phyloP scores from a whole-genome alignment of 2,113 vertebrate genomes.

The Patagioenas fasciata region DNA sequence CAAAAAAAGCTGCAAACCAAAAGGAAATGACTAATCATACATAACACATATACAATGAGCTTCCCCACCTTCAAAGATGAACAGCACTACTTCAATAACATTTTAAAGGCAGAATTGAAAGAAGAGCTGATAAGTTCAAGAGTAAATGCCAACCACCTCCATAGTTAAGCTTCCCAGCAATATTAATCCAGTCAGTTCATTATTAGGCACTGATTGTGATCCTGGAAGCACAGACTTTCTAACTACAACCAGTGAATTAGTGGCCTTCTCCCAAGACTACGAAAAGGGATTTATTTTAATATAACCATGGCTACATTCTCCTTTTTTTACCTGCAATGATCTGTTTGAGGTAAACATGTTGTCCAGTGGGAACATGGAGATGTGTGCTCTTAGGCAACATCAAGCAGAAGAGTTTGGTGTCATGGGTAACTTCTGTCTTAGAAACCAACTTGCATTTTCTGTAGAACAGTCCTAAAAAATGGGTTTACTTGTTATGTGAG shows the following conservation, averaged over 20 bases:
- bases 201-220: neutral
- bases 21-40: neutral
- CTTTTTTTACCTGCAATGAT: constrained; percentile 81
- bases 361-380: constrained; percentile 84
- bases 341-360: constrained; percentile 92
- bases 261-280: neutral
- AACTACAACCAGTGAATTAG: neutral
- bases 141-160: neutral
- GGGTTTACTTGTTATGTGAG: neutral
- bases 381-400: constrained; percentile 80
- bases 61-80: neutral
- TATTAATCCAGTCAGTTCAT: neutral
- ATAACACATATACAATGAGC: neutral
- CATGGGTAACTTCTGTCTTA: constrained; percentile 85
- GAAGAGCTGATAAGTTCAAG: neutral
- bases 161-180: neutral
- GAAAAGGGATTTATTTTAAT: neutral
- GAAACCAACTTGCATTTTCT: constrained; percentile 87
- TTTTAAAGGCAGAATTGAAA: neutral
- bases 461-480: constrained; percentile 80
- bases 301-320: neutral
- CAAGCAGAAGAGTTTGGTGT: constrained; percentile 85
- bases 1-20: neutral
- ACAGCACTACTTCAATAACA: neutral
- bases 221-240: neutral